phyloP scores from a whole-genome alignment of 2,888 invertebrate species.

The Andrena praecox region DNA sequence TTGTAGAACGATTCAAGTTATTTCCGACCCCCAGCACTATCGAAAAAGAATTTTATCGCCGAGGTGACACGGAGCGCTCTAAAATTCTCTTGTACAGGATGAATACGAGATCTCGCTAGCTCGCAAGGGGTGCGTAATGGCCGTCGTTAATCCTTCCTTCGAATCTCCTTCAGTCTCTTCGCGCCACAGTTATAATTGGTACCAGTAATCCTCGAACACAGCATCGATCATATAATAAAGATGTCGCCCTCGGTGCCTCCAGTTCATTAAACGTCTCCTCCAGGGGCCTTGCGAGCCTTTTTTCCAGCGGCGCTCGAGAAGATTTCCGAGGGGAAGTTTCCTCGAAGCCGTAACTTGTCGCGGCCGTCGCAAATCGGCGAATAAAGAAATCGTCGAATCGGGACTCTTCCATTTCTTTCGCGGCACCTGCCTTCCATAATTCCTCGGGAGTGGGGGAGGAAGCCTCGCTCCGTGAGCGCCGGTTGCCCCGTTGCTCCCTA shows the following conservation, averaged over 20 bases:
- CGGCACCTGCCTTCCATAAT: conserved; percentile 70
- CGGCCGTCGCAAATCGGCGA: conserved; percentile 58
- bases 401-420: conserved; percentile 65
- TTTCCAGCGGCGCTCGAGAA: background rate
- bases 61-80: background rate
- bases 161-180: background rate
- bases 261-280: conserved; percentile 40
- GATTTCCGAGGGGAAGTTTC: conserved; percentile 11
- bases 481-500: conserved; percentile 16
- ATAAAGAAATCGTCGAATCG: conserved; percentile 72
- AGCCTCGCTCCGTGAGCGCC: background rate
- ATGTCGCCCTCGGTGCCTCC: conserved; percentile 29
- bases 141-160: conserved; percentile 33
- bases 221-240: conserved; percentile 54
- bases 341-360: conserved; percentile 13
- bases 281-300: background rate
- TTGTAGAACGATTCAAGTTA: too few species aligned
- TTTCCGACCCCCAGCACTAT: too few species aligned
- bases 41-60: too few species aligned
- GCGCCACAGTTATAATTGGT: conserved; percentile 45
- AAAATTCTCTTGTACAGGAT: background rate
- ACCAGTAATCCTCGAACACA: conserved; percentile 23
- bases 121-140: background rate
- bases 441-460: conserved; percentile 16
- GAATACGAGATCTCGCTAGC: background rate